Evolutionary conservation across 2,888 invertebrate species (phyloP).

Genomic region (Smittia aterrima): DNA sequence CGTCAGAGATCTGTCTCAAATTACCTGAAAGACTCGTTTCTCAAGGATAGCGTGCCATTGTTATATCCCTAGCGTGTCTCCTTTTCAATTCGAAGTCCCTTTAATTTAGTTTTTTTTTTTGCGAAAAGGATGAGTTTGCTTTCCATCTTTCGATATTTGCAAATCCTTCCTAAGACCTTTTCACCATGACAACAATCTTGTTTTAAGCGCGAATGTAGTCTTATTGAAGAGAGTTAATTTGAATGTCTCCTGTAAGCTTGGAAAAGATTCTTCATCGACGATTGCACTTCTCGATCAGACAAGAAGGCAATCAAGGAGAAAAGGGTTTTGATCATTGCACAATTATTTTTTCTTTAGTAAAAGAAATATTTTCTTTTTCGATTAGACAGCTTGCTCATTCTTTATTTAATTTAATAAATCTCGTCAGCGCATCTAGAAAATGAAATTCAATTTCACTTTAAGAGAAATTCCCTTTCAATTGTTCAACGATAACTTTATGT

Average conservation of each 20-base stretch:
- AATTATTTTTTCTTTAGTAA: conserved; percentile 1
- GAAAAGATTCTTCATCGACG: not conserved
- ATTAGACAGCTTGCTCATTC: not conserved
- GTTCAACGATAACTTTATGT: not conserved
- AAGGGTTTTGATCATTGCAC: conserved; percentile 14
- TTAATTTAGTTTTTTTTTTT: conserved; percentile 6
- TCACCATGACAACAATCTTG: not conserved
- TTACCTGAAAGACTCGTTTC: conserved; percentile 4
- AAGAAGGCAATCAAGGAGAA: not conserved
- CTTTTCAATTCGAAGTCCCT: not conserved
- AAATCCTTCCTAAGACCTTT: not conserved
- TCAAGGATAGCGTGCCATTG: conserved; percentile 4
- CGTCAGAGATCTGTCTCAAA: not conserved
- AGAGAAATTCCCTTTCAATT: not conserved
- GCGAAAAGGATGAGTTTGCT: conserved; percentile 18
- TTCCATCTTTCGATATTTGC: not conserved
- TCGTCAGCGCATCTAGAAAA: not conserved
- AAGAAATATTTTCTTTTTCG: conserved; percentile 3
- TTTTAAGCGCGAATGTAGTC: not conserved
- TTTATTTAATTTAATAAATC: not conserved
- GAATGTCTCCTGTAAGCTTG: not conserved
- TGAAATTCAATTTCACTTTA: conserved; percentile 1
- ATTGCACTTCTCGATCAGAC: no score
- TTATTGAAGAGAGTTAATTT: not conserved
- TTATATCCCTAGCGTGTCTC: not conserved